These are phyloP conservation scores for Melanogrammus aeglefinus DNA, from an alignment of 2,797 vertebrate genomes.

Conservation along the genomic window DNA sequence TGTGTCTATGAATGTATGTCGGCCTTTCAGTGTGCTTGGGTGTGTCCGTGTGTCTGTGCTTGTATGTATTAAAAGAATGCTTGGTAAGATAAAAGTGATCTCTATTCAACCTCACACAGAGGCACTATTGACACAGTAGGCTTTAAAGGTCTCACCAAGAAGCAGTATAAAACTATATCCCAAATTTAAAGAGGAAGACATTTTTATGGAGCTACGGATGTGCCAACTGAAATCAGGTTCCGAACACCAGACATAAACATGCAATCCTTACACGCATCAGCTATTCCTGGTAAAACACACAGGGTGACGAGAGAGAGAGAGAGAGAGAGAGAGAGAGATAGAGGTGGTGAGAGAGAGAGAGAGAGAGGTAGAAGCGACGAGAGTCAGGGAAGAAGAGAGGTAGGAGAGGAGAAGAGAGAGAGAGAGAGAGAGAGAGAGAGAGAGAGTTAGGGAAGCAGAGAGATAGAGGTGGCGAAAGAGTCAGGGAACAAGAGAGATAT, in stretches of 20 bases:
- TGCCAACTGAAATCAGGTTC: background rate
- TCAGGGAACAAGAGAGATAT: too few relatives aligned
- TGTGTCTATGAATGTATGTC: background rate
- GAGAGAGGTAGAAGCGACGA: too few relatives aligned
- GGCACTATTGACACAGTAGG: background rate
- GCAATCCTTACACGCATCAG: background rate
- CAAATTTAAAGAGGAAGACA: background rate
- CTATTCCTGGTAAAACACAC: background rate
- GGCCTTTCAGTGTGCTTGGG: background rate
- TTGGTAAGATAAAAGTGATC: background rate
- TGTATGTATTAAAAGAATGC: background rate
- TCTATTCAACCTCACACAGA: background rate
- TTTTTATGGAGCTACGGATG: background rate
- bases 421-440: too few relatives aligned
- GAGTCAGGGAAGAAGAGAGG: too few relatives aligned
- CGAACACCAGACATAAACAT: background rate
- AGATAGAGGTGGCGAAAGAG: background rate
- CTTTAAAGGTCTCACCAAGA: background rate
- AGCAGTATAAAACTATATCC: background rate
- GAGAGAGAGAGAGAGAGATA: background rate
- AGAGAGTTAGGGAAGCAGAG: background rate
- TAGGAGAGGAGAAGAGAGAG: too few relatives aligned
- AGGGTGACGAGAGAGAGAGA: background rate
- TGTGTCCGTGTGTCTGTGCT: background rate
- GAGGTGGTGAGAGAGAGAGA: slow-evolving; percentile 4